Evolutionary conservation across 2,888 invertebrate genomes (phyloP).

Genomic region (Eupithecia tripunctaria): DNA sequence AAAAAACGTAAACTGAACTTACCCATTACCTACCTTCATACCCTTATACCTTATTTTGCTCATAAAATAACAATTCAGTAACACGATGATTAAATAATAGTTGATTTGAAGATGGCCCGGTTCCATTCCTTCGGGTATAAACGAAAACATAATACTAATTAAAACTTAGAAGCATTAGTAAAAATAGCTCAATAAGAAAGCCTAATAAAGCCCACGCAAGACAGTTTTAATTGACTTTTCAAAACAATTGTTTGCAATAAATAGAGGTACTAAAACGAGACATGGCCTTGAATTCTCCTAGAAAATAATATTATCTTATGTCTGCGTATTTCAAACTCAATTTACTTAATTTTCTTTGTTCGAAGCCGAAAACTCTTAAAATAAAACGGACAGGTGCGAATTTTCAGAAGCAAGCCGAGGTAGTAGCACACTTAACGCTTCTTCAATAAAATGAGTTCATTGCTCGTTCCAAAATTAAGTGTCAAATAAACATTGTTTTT

Average conservation of each 20-base stretch:
- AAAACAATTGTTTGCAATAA: neutral
- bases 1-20: no score
- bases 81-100: neutral
- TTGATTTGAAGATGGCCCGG: neutral
- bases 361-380: constrained; percentile 37
- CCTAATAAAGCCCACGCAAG: neutral
- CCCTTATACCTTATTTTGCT: no score
- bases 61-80: neutral
- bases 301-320: constrained; percentile 26
- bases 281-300: constrained; percentile 6
- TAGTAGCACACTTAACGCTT: constrained; percentile 32
- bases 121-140: neutral
- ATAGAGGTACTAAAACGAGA: constrained; percentile 9
- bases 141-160: neutral
- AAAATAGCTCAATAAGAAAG: neutral
- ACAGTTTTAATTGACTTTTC: constrained; percentile 1
- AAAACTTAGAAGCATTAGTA: neutral
- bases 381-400: constrained; percentile 20
- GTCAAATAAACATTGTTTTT: neutral
- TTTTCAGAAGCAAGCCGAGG: constrained; percentile 7
- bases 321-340: constrained; percentile 35
- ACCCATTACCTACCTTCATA: neutral
- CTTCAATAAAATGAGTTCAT: neutral
- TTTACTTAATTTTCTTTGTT: constrained; percentile 42
- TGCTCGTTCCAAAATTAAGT: neutral